phyloP scores from a whole-genome alignment of 2,888 invertebrate genomes.

The Mesochorus sp. region DNA sequence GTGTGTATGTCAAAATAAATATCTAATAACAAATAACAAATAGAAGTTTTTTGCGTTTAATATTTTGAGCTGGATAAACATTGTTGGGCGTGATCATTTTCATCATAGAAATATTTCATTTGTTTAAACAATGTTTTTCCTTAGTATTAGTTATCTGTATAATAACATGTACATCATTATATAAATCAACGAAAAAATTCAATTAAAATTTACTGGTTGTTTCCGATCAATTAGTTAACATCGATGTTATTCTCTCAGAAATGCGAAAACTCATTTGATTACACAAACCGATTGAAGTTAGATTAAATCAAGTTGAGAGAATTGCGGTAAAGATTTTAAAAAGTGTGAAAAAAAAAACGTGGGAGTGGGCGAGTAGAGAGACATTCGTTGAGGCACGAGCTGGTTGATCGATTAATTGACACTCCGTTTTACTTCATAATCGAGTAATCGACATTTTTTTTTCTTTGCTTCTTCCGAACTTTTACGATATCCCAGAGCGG shows the following conservation, averaged over 20 bases:
- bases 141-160: no score
- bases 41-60: no score
- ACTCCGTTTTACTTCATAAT: slow-evolving; percentile 45
- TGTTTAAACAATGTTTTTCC: no score
- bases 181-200: not conserved
- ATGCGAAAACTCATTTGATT: slow-evolving; percentile 11
- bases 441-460: slow-evolving; percentile 38
- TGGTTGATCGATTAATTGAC: slow-evolving; percentile 51
- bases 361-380: slow-evolving; percentile 1
- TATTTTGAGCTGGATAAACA: no score
- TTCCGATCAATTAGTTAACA: not conserved
- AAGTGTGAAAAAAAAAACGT: slow-evolving; percentile 7
- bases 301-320: slow-evolving; percentile 23
- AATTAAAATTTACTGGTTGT: not conserved
- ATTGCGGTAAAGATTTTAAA: slow-evolving; percentile 12
- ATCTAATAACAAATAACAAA: no score
- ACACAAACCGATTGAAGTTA: slow-evolving; percentile 22
- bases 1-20: no score
- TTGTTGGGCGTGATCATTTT: no score
- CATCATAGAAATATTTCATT: no score
- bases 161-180: no score
- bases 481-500: not conserved
- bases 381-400: not conserved
- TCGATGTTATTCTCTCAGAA: slow-evolving; percentile 6
- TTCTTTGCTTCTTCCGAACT: slow-evolving; percentile 10